phyloP scores from a whole-genome alignment of 1,140 invertebrate genomes.

The Trinorchestia longiramus region DNA sequence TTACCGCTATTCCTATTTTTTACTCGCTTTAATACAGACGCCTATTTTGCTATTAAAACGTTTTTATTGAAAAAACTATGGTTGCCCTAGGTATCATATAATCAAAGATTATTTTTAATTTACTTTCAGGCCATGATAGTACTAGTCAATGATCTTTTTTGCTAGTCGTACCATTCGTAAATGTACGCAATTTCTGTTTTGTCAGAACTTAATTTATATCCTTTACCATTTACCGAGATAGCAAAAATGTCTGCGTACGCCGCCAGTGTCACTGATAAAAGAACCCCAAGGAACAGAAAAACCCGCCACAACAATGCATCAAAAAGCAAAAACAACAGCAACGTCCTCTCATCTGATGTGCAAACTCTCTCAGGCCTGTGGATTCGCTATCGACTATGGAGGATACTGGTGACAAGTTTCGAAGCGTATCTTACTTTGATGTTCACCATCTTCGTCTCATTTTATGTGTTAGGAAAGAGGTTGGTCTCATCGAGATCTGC shows the following conservation, averaged over 20 bases:
- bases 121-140: not conserved
- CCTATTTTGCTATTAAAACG: no score
- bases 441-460: not conserved
- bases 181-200: not conserved
- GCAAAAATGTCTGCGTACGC: conserved; percentile 38
- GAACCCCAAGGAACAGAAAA: not conserved
- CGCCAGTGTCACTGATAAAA: not conserved
- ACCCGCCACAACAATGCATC: not conserved
- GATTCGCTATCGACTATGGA: not conserved
- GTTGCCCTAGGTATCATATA: not conserved
- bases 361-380: not conserved
- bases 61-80: no score
- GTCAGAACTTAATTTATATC: not conserved
- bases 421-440: not conserved
- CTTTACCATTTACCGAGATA: not conserved
- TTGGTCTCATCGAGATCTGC: not conserved
- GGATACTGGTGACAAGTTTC: not conserved
- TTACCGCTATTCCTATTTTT: no score
- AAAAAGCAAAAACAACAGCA: not conserved
- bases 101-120: not conserved
- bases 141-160: not conserved
- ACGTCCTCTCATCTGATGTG: not conserved
- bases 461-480: not conserved
- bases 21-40: no score
- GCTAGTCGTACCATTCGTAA: not conserved